Percentiles rank a stretch among this genome's conserved stretches.
These are phyloP conservation scores for Thomomys bottae DNA, from an alignment of 2,113 vertebrate genomes.

Conservation along the genomic window DNA sequence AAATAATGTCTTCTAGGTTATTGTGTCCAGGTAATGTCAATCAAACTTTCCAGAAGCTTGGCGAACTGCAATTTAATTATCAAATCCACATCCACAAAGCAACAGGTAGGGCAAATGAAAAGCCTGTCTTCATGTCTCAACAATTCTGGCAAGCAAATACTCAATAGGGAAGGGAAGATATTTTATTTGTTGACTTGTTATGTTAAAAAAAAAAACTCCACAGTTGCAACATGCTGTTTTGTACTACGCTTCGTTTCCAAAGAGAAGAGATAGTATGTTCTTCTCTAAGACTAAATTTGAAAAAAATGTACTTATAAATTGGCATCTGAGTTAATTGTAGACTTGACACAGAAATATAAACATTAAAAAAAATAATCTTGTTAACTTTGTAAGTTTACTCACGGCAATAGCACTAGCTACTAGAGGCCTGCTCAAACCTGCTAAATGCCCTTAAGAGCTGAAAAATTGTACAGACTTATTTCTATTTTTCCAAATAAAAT, in stretches of 20 bases:
- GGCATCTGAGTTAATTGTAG: slow-evolving; percentile 1
- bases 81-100: not conserved
- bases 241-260: slow-evolving; percentile 1
- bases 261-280: slow-evolving; percentile 24
- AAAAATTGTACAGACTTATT: not conserved
- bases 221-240: not conserved
- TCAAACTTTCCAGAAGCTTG: slow-evolving; percentile 19
- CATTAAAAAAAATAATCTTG: not conserved
- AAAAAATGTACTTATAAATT: not conserved
- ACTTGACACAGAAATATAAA: slow-evolving; percentile 36
- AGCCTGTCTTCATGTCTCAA: not conserved
- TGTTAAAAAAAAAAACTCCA: not conserved
- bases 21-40: not conserved
- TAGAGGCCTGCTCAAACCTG: not conserved
- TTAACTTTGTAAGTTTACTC: not conserved
- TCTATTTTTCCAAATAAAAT: slow-evolving; percentile 5
- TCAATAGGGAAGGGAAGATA: not conserved
- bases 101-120: not conserved
- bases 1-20: not conserved
- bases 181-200: slow-evolving; percentile 12
- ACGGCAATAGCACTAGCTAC: not conserved
- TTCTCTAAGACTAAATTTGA: not conserved
- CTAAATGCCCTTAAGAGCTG: not conserved
- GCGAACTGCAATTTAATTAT: not conserved
- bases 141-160: slow-evolving; percentile 12